These are phyloP conservation scores for Smittia aterrima DNA, from an alignment of 2,888 invertebrate genomes.

Conservation along the genomic window DNA sequence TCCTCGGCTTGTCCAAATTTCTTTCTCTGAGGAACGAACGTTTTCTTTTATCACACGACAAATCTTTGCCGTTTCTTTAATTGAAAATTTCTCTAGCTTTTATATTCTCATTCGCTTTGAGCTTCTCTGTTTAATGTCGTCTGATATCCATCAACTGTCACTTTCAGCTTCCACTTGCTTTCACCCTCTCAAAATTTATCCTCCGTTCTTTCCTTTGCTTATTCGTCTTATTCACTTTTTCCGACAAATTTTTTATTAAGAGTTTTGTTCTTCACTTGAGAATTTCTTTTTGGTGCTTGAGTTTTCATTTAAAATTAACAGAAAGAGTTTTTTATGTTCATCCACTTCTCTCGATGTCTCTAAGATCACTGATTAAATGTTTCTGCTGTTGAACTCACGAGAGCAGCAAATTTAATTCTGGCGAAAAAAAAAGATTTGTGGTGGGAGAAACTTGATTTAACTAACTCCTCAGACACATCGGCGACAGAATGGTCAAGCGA, in stretches of 20 bases:
- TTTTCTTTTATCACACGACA: slow-evolving; percentile 22
- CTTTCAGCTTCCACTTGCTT: background rate
- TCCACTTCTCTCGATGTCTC: slow-evolving; percentile 19
- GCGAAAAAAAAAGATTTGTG: background rate
- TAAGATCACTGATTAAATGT: slow-evolving; percentile 37
- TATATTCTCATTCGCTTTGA: background rate
- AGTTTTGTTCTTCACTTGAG: background rate
- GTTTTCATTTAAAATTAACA: too few species aligned
- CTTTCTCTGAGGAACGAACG: background rate
- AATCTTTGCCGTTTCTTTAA: slow-evolving; percentile 16
- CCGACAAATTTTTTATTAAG: slow-evolving; percentile 7
- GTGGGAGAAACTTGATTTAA: slow-evolving; percentile 15
- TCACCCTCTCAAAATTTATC: slow-evolving; percentile 24
- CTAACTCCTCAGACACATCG: slow-evolving; percentile 18
- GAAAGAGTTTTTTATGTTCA: slow-evolving; percentile 7
- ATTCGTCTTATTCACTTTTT: background rate
- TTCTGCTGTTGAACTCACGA: background rate
- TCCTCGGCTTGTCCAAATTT: slow-evolving; percentile 6
- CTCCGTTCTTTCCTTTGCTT: background rate
- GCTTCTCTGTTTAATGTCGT: slow-evolving; percentile 18
- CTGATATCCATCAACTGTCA: slow-evolving; percentile 32
- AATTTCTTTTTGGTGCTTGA: slow-evolving; percentile 8
- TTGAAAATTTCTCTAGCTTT: slow-evolving; percentile 16
- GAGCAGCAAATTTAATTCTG: background rate
- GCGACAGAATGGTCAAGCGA: slow-evolving; percentile 8